Conservation (phyloP, 2,888 invertebrate species). For the Herminia tarsipennalis region DNA sequence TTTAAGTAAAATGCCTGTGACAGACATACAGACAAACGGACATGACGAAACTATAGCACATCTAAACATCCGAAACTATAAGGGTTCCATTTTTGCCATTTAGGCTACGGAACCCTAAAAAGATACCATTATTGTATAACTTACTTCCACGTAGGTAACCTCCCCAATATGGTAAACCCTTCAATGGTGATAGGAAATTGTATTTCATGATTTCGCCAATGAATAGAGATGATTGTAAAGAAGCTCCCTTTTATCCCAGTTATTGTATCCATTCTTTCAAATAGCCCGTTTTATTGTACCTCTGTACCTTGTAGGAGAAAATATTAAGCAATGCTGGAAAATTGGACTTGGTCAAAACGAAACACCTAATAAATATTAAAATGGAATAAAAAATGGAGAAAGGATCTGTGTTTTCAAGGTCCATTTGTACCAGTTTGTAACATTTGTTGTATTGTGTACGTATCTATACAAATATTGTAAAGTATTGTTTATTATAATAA, state of each 20-base stretch:
- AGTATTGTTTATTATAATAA: too few relatives aligned
- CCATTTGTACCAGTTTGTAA: too few relatives aligned
- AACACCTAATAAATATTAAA: background rate
- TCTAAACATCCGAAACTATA: too few relatives aligned
- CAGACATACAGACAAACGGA: too few relatives aligned
- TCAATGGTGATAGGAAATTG: slow-evolving; percentile 33
- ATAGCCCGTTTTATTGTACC: slow-evolving; percentile 54
- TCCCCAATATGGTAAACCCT: slow-evolving; percentile 31
- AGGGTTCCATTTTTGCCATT: too few relatives aligned
- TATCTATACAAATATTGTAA: too few relatives aligned
- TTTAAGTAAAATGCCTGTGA: too few relatives aligned
- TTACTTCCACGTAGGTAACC: slow-evolving; percentile 23
- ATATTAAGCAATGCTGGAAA: slow-evolving; percentile 47
- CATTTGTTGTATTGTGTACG: too few relatives aligned
- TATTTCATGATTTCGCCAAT: slow-evolving; percentile 49
- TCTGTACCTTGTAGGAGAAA: slow-evolving; percentile 55
- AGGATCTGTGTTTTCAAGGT: too few relatives aligned
- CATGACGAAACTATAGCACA: too few relatives aligned
- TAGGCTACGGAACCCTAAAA: too few relatives aligned
- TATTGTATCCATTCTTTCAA: slow-evolving; percentile 61
- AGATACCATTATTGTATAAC: slow-evolving; percentile 20
- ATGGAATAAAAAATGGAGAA: too few relatives aligned
- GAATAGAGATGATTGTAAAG: slow-evolving; percentile 66
- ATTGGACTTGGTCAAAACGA: slow-evolving; percentile 41
- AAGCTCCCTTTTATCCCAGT: slow-evolving; percentile 56